Evolutionary conservation across 2,888 invertebrate species (phyloP), one percentile per base, ranked within the genome.

Genomic region (Xestia ashworthii): DNA sequence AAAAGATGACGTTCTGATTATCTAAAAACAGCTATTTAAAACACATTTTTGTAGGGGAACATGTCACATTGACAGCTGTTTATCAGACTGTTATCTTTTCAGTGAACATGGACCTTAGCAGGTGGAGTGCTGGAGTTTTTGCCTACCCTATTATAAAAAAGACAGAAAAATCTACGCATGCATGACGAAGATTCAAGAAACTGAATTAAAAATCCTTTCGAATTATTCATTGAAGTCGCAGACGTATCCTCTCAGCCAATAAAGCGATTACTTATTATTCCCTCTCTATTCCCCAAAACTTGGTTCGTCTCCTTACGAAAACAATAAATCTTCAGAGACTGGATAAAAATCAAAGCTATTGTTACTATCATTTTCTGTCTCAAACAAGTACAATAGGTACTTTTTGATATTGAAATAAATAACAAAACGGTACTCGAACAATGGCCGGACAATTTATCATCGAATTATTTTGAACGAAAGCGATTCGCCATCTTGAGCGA

Each of bases 401-500:
- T 66, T 75, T 67, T 60, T 66, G 75, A 78, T 75, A 75, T 75
- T 84, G 81, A 70, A 81, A 83, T 78, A 75, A 82, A 81, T 73
- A 75, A 76, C 79, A 65, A 62, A 80, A 75, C 74, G 62, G 66
- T 70, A 76, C 76, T 80, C 70, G 70, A 82, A 84, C 81, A 84
- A 84, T 81, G 55, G 55, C 71, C 58, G 60, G 70, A 78, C 80
- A 81, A 87, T 87, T 88, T 87, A 84, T 87, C 82, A 84, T 76
- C 55, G 73, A 81, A 87, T 88, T 82, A 85, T 80, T 87, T 82
- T 80, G 80, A 78, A 84, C 82, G 80, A 79, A 78, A 83, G 69
- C 78, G 81, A 82, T 83, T 76, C 79, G 32, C 78, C 74, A 76
- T 83, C 77, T 88, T 88, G 88, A 88, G 84, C 79, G 86, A 78